These are phyloP conservation scores for Hippopotamus amphibius DNA, from an alignment of 2,113 vertebrate genomes.

Conservation along the genomic window DNA sequence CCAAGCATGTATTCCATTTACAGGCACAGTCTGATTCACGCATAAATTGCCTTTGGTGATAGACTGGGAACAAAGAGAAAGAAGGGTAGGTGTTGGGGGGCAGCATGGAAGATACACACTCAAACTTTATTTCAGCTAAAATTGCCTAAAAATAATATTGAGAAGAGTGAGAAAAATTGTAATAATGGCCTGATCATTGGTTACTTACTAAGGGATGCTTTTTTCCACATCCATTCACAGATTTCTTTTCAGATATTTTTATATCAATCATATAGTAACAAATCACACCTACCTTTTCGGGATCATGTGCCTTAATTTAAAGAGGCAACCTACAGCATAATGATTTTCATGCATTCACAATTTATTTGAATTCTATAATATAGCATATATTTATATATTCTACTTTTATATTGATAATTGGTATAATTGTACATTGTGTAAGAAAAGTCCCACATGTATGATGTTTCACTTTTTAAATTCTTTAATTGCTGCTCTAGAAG, in stretches of 20 bases:
- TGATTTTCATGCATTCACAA: background rate
- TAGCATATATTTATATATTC: background rate
- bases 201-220: background rate
- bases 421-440: background rate
- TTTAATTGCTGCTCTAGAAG: background rate
- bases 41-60: background rate
- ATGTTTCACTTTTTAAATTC: background rate
- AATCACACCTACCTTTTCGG: background rate
- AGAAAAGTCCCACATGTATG: background rate
- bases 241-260: background rate
- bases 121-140: background rate
- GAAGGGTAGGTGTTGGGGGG: accelerated
- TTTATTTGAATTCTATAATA: background rate
- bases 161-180: background rate
- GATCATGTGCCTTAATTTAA: background rate
- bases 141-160: background rate
- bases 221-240: background rate
- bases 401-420: background rate
- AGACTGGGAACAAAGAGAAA: background rate
- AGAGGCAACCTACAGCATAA: background rate
- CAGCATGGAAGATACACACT: accelerated
- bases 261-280: background rate
- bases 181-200: background rate
- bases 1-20: background rate
- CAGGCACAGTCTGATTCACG: accelerated